Percentiles rank a stretch among this genome's conserved stretches.
Conservation (phyloP, 2,888 invertebrate species). For the Troilus luridus region DNA sequence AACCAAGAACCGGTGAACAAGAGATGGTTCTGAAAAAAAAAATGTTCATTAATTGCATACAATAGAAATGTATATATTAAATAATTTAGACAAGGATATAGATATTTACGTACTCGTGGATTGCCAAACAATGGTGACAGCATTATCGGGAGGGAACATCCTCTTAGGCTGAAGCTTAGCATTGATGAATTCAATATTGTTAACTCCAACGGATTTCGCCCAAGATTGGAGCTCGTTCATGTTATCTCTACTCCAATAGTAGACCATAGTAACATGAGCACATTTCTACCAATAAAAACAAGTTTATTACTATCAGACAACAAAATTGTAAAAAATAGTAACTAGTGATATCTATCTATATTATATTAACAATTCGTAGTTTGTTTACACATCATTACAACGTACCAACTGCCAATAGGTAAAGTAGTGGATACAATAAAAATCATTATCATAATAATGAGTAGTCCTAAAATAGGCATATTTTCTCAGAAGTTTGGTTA, state of each 20-base stretch:
- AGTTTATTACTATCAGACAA: neutral
- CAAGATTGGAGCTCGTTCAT: conserved; percentile 48
- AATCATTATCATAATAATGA: neutral
- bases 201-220: conserved; percentile 45
- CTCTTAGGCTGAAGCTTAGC: conserved; percentile 44
- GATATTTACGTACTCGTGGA: conserved; percentile 45
- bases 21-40: conserved; percentile 50
- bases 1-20: conserved; percentile 43
- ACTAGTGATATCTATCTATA: neutral
- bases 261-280: conserved; percentile 57
- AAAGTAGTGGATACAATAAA: neutral
- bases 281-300: conserved; percentile 47
- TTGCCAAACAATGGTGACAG: conserved; percentile 50
- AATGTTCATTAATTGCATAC: neutral
- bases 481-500: neutral
- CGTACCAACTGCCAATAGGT: neutral
- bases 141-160: conserved; percentile 51
- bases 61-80: neutral
- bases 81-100: neutral
- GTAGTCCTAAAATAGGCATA: neutral
- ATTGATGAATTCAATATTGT: conserved; percentile 54
- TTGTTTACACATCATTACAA: too few relatives aligned
- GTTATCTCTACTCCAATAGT: conserved; percentile 54
- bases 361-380: neutral
- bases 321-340: neutral